These are phyloP conservation scores for Gadus macrocephalus DNA, from an alignment of 2,113 vertebrate genomes.

Conservation along the genomic window DNA sequence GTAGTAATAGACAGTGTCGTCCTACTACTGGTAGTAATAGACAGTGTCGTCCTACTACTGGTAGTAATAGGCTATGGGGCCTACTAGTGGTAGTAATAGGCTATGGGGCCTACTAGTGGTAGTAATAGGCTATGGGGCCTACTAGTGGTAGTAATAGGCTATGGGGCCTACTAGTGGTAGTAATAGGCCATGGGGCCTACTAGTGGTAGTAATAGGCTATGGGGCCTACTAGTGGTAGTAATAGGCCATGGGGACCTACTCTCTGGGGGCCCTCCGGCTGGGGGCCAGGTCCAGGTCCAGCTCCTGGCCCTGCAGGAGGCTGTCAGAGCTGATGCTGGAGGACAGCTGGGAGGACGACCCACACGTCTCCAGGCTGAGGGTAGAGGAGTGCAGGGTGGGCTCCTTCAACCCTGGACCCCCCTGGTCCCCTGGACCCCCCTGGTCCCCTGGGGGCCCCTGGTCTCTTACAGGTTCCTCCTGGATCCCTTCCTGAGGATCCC, in stretches of 20 bases:
- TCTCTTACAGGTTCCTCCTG: conserved; percentile 20
- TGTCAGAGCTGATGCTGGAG: conserved; percentile 88
- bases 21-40: no score
- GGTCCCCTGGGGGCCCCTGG: conserved; percentile 13
- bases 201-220: no score
- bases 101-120: no score
- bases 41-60: no score
- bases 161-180: no score
- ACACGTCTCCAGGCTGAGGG: conserved; percentile 85
- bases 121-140: no score
- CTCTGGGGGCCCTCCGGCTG: conserved; percentile 66
- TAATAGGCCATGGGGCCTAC: no score
- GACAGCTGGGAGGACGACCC: conserved; percentile 84
- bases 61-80: no score
- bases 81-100: no score
- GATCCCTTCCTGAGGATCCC: conserved; percentile 66
- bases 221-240: no score
- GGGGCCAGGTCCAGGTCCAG: conserved; percentile 68
- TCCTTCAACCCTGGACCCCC: conserved; percentile 16
- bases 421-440: conserved; percentile 1
- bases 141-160: no score
- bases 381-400: conserved; percentile 74
- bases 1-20: no score
- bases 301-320: conserved; percentile 70
- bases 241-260: conserved; percentile 71